Base-by-base conservation (phyloP, 2,888 invertebrate species). In the Melieria omissa region DNA sequence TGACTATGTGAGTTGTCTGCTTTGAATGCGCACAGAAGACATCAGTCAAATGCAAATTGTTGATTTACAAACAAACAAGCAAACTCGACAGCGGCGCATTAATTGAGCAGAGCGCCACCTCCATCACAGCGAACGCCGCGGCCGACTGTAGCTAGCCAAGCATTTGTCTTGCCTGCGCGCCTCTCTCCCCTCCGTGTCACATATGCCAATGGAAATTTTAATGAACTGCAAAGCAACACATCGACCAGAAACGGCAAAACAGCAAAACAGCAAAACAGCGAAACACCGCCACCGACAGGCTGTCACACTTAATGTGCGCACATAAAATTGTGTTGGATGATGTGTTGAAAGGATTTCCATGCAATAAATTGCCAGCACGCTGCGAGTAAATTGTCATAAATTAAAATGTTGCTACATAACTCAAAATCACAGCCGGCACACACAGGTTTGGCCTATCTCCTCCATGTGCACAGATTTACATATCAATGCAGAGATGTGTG, bases 361-460 rank as follows among this genome's bases (percentile, higher is more conserved):
- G 52, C 55, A 68, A 65, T 71, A 73, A 76, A 76, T 79, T 76
- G 62, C 65, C 73, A 61, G 73, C 52, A 52, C 12, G 10, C 52
- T 52, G 12, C 14, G 52, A 52, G 52, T 52, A 77, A 76, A 77
- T 77, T 76, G 76, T 77, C 77, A 75, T 64, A 79, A 80, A 82
- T 81, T 79, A 80, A 80, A 79, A 78, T 70, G 70, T 64, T 73
- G 73, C 80, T 79, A 81, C 80, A 73, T 69, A 54, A 69, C 78
- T 76, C 81, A 79, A 78, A 80, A 78, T 78, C 71, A 73, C 78
- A 75, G 74, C 78, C 74, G 46, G 14, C 46, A n/a, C 52, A 4
- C n/a, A 61, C 52, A 5, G 12, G 14, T 8, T 6, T 52, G 14
- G 29, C 29, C 29, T 29, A 29, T 29, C 29, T 29, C 1, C 29